Conservation (phyloP, 2,888 invertebrate species). For the Sceliomorpha sp. region DNA sequence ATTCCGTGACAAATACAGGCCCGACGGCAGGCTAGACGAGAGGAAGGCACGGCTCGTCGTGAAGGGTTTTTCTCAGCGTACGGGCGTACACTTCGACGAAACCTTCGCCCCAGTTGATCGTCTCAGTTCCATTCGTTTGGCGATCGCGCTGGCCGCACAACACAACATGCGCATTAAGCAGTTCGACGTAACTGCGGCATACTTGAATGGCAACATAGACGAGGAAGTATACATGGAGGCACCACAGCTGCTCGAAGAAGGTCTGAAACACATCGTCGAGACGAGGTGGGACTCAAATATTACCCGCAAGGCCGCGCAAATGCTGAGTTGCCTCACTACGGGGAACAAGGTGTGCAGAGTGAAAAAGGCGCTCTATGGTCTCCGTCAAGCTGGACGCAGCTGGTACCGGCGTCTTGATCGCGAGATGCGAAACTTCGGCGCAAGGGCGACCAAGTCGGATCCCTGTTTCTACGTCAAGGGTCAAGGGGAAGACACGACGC, state of each 20-base stretch:
- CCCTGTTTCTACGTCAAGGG: slow-evolving; percentile 24
- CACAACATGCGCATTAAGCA: slow-evolving; percentile 49
- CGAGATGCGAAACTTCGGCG: slow-evolving; percentile 9
- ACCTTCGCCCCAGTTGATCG: slow-evolving; percentile 16
- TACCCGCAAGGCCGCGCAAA: background rate
- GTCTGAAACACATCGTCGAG: slow-evolving; percentile 10
- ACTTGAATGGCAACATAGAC: slow-evolving; percentile 54
- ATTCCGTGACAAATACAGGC: slow-evolving; percentile 5
- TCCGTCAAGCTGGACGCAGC: slow-evolving; percentile 25
- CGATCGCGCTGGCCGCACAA: slow-evolving; percentile 3
- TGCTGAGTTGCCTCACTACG: background rate
- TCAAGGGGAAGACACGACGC: background rate
- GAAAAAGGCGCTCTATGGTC: slow-evolving; percentile 28
- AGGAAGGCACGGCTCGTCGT: slow-evolving; percentile 19
- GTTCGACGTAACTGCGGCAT: slow-evolving; percentile 57
- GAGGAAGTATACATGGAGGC: slow-evolving; percentile 27
- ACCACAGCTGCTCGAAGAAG: slow-evolving; percentile 7
- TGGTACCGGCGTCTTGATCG: slow-evolving; percentile 23
- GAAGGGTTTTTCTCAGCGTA: slow-evolving; percentile 19
- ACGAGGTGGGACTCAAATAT: background rate
- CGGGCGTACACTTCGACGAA: slow-evolving; percentile 15
- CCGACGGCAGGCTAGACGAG: background rate
- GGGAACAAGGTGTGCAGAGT: slow-evolving; percentile 20
- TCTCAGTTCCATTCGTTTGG: background rate
- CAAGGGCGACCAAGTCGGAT: slow-evolving; percentile 3